Percentiles rank a stretch among this genome's conserved stretches.
These are phyloP conservation scores for Haliclona indistincta DNA, from an alignment of 37 sponge, comb jelly and placozoan species.

Conservation along the genomic window DNA sequence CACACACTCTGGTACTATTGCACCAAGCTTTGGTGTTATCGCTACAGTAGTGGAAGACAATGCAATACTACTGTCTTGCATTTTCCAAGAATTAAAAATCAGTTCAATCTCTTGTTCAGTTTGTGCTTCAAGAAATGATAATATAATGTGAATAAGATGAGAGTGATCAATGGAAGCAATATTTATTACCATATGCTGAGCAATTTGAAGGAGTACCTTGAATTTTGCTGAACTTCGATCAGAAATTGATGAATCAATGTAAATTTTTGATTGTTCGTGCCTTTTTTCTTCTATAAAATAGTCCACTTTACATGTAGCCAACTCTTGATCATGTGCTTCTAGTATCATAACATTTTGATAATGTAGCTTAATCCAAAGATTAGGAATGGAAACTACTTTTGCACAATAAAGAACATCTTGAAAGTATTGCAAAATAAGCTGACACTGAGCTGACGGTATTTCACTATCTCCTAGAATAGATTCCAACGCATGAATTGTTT, in stretches of 20 bases:
- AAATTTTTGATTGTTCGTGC: neutral
- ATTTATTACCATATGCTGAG: neutral
- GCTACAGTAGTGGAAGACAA: neutral
- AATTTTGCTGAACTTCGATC: neutral
- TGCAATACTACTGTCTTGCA: too few relatives aligned
- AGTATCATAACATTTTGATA: neutral
- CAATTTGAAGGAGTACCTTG: neutral
- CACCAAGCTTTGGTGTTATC: conserved; percentile 20
- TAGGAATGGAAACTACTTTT: too few relatives aligned
- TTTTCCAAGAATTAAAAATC: too few relatives aligned
- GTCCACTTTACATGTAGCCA: neutral
- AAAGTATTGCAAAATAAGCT: too few relatives aligned
- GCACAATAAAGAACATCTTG: too few relatives aligned
- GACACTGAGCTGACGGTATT: too few relatives aligned
- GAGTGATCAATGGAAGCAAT: neutral
- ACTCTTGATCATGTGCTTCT: neutral
- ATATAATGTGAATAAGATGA: neutral
- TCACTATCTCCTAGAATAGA: too few relatives aligned
- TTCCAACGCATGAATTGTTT: too few relatives aligned
- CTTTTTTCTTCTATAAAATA: neutral
- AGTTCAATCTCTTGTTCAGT: neutral
- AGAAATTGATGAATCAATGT: neutral
- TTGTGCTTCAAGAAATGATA: neutral
- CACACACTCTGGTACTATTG: conserved; percentile 24
- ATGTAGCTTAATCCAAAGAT: too few relatives aligned